These are phyloP conservation scores for Rhyacophila evoluta DNA, from an alignment of 2,888 invertebrate species.

Conservation along the genomic window DNA sequence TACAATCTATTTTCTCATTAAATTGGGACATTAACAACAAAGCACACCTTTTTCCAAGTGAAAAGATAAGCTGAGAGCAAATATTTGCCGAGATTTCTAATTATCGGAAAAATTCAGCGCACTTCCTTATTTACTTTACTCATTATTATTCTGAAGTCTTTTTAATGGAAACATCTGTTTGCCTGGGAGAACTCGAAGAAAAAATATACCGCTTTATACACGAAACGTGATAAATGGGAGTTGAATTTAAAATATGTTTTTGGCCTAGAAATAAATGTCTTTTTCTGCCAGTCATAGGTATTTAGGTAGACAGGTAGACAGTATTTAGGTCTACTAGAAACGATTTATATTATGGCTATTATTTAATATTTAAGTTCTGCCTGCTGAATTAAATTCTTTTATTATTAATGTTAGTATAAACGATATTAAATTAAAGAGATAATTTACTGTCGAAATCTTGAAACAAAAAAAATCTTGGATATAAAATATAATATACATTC, in stretches of 20 bases:
- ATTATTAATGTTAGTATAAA: too few relatives aligned
- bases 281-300: background rate
- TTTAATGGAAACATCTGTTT: constrained; percentile 12
- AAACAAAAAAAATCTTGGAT: too few relatives aligned
- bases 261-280: background rate
- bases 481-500: too few relatives aligned
- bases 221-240: background rate
- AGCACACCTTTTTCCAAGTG: background rate
- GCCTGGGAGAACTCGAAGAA: background rate
- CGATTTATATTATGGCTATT: too few relatives aligned
- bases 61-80: background rate
- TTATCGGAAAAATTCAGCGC: constrained; percentile 23
- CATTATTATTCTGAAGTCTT: constrained; percentile 10
- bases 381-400: too few relatives aligned
- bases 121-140: constrained; percentile 25
- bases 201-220: background rate
- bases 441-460: too few relatives aligned
- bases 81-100: constrained; percentile 22
- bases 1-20: constrained; percentile 22
- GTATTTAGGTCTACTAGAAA: too few relatives aligned
- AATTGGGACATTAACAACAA: background rate
- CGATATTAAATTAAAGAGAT: too few relatives aligned
- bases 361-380: too few relatives aligned
- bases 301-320: too few relatives aligned
- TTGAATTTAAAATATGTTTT: background rate